Evolutionary conservation across 2,113 vertebrate genomes (phyloP).

Genomic region (Leptobrachium leishanense): DNA sequence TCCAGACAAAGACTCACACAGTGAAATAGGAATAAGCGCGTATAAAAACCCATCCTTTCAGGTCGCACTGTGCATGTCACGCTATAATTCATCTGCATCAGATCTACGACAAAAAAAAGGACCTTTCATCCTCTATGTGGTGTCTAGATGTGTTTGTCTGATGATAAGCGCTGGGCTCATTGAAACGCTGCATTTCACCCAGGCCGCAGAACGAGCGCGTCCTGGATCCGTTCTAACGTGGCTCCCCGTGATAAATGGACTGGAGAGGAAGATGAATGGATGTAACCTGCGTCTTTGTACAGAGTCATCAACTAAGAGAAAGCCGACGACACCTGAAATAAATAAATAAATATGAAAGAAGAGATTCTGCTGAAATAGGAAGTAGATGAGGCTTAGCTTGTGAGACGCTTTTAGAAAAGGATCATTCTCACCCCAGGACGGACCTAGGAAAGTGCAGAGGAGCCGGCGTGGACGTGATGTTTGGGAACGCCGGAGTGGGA

Average conservation of each 20-base stretch:
- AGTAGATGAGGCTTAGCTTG: slow-evolving; percentile 34
- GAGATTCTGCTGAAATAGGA: slow-evolving; percentile 42
- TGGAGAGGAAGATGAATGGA: slow-evolving; percentile 61
- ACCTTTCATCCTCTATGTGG: slow-evolving; percentile 42
- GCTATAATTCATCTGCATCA: slow-evolving; percentile 44
- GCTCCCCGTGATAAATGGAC: slow-evolving; percentile 61
- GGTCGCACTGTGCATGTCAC: background rate
- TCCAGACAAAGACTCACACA: background rate
- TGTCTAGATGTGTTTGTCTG: slow-evolving; percentile 53
- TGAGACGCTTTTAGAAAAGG: background rate
- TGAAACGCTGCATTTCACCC: slow-evolving; percentile 51
- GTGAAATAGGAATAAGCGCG: background rate
- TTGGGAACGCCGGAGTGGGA: no score
- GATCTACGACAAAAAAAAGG: slow-evolving; percentile 52
- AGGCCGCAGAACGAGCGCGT: slow-evolving; percentile 51
- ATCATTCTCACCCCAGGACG: background rate
- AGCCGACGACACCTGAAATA: slow-evolving; percentile 51
- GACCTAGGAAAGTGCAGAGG: no score
- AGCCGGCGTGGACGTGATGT: no score
- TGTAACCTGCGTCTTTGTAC: slow-evolving; percentile 53
- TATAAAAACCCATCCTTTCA: no score
- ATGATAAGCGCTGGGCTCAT: slow-evolving; percentile 56
- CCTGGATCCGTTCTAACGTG: slow-evolving; percentile 57
- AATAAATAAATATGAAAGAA: background rate
- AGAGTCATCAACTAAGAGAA: slow-evolving; percentile 56